Base-by-base conservation (phyloP, 23 tunicate species). In the Phallusia fumigata region DNA sequence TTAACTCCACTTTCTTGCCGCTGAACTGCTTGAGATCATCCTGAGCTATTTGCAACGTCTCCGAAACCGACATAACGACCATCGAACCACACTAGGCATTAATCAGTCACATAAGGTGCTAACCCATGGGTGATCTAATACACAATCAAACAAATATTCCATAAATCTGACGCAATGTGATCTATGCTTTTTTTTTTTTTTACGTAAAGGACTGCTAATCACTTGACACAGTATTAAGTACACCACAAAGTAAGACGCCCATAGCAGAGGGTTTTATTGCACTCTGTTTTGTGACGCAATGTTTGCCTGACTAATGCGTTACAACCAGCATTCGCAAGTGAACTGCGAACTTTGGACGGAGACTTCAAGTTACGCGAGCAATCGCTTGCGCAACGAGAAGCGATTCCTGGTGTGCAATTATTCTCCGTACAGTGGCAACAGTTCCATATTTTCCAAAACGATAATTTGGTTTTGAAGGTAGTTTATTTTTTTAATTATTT, bases 1-100 rank as follows among this genome's bases (percentile, higher is more conserved):
- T 53, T 33, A 86, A 40, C 31, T 86, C 85, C 47, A 86, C 51
- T 75, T 86, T 33, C 64, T 86, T 86, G 36, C 90, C 90, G 18
- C 49, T 52, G 15, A 86, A 51, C 31, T 77, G 80, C 19, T 30
- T 73, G 21, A 86, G 35, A 33, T 86, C 90, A 21, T 86, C 82
- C 28, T 83, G 45, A 22, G 85, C 81, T 47, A 19, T 15, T 33
- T 73, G 76, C 30, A 86, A 73, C 36, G 36, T 34, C 76, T 86
- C 90, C 18, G 76, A 53, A 22, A 84, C 53, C 35, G 58, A 74
- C 87, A 84, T 84, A 24, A 24, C 69, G 26, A 24, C 28, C 26
- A 58, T 6, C 28, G 69, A 58, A 58, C 28, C 69, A 6, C 69
- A 24, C 69, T 21, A 58, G 69, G 26, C 69, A 58, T 58, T 24